Evolutionary conservation across 1,140 invertebrate genomes (phyloP).

Genomic region (Drosophila bocki): DNA sequence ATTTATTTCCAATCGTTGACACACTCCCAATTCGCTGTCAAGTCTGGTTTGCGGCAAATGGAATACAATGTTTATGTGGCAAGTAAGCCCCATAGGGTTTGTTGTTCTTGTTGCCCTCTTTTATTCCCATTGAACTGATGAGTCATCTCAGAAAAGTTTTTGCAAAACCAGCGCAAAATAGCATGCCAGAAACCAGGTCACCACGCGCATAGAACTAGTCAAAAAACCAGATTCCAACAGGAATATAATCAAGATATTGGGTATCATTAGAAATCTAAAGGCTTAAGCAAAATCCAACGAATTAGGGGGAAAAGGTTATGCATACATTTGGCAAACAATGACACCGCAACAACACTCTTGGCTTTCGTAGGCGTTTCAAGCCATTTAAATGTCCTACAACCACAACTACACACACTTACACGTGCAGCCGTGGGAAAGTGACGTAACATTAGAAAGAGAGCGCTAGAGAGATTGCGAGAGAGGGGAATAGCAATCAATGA

Average conservation of each 20-base stretch:
- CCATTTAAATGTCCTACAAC: constrained; percentile 36
- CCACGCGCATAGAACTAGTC: constrained; percentile 22
- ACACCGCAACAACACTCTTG: constrained; percentile 45
- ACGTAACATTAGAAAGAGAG: constrained; percentile 77
- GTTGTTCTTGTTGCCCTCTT: constrained; percentile 14
- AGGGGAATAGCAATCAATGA: constrained; percentile 26
- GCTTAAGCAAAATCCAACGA: constrained; percentile 18
- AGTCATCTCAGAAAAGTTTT: constrained; percentile 42
- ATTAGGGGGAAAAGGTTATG: constrained; percentile 28
- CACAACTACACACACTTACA: constrained; percentile 40
- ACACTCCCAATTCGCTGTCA: constrained; percentile 20
- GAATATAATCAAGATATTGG: constrained; percentile 28
- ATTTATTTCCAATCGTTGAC: constrained; percentile 24
- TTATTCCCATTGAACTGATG: constrained; percentile 31
- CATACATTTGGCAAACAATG: constrained; percentile 70
- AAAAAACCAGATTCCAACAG: constrained; percentile 41
- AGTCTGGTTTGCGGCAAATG: constrained; percentile 13
- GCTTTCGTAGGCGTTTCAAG: constrained; percentile 51
- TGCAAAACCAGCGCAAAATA: constrained; percentile 31
- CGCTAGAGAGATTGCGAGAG: constrained; percentile 31
- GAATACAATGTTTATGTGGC: constrained; percentile 46
- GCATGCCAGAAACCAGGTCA: constrained; percentile 24
- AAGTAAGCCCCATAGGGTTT: constrained; percentile 23
- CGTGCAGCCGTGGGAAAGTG: constrained; percentile 79
- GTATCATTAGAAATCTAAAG: constrained; percentile 9